Evolutionary conservation across 2,113 vertebrate genomes (phyloP).

Genomic region (Pitta sordida): DNA sequence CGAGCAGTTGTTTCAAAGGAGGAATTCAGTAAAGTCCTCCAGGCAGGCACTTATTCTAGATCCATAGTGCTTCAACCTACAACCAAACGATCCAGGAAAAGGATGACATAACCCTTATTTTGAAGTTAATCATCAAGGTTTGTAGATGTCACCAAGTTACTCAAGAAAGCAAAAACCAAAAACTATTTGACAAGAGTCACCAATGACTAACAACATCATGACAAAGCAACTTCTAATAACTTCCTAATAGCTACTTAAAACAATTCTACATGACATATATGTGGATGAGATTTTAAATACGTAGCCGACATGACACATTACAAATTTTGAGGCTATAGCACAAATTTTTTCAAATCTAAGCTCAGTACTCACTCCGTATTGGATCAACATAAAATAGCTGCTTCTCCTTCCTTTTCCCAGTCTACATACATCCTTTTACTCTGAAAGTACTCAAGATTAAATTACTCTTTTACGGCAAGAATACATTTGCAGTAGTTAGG

Average conservation of each 20-base stretch:
- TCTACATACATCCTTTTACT: background rate
- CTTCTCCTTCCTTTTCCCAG: background rate
- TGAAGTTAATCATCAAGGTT: background rate
- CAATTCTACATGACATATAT: background rate
- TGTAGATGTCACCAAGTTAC: background rate
- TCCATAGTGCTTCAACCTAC: background rate
- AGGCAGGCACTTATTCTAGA: background rate
- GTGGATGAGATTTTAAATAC: background rate
- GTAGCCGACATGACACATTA: rapidly evolving
- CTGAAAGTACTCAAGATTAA: background rate
- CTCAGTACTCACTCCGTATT: background rate
- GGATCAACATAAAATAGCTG: background rate
- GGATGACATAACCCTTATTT: background rate
- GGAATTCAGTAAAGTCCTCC: background rate
- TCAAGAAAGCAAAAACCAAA: background rate
- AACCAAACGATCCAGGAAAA: background rate
- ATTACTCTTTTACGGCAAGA: background rate
- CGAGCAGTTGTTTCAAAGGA: background rate
- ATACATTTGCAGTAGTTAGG: background rate
- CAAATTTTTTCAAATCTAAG: background rate
- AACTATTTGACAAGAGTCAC: background rate
- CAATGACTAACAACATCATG: background rate
- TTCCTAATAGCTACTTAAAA: background rate
- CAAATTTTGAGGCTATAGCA: background rate
- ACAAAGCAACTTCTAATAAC: background rate